Base-by-base conservation (phyloP, 2,888 invertebrate genomes). In the Opisthograptis luteolata region DNA sequence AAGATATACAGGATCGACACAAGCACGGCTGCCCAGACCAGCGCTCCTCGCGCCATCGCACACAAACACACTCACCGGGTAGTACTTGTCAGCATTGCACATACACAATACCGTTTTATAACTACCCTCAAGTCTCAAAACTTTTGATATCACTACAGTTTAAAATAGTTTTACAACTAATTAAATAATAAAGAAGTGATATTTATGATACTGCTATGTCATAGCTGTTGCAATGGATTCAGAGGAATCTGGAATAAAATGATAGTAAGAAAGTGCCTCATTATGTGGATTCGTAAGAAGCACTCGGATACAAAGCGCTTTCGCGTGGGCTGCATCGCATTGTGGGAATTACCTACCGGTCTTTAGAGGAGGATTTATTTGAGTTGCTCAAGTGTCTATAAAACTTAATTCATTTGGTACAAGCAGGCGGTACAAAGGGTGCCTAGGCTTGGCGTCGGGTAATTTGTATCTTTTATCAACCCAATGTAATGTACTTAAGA, bases 81-180 rank as follows among this genome's bases (percentile, higher is more conserved):
- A 87, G 88, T 89, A 89, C 89, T 89, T 81, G 75, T 86, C 76
- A 88, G 85, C 89, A 90, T 90, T 73, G 77, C 88, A 87, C 83
- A 81, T 72, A 76, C 76, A 76, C 70, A 64, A 68, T 66, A 66
- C 60, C 58, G 56, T 67, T 56, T 62, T 31, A 40, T 41, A 62
- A 55, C 49, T 52, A 54, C 47, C 56, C 48, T 45, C 56, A 57
- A 62, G 51, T 65, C 61, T 56, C 34, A 35, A 58, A 55, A 49
- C 2, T 24, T 25, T 10, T 25, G 4, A 10, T 17, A 42, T 8
- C 4, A 45, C 24, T 41, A 39, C 39, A 39, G 19, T 39, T 13
- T 25, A 9, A 19, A 9, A 25, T 17, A 31, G 19, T 25, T 27
- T 14, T 14, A 35, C 13, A 13, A 17, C 10, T 19, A 10, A 24